These are phyloP conservation scores for Melipona quadrifasciata DNA, from an alignment of 1,140 invertebrate genomes.

Conservation along the genomic window DNA sequence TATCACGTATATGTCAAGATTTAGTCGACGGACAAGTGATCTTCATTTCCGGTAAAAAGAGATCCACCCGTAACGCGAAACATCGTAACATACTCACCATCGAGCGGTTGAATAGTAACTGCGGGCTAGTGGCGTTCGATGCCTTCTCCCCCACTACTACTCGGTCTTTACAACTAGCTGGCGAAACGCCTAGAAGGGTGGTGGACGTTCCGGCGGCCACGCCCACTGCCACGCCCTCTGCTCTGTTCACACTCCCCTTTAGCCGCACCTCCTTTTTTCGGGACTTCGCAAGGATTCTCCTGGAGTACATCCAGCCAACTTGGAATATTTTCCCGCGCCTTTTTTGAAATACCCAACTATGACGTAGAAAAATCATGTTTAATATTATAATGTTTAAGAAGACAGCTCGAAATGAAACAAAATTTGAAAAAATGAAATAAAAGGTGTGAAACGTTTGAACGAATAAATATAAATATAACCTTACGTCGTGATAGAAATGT, in stretches of 20 bases:
- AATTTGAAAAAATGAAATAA: too few relatives aligned
- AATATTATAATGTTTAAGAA: too few relatives aligned
- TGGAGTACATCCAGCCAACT: not conserved
- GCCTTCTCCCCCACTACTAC: constrained; percentile 61
- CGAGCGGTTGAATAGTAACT: constrained; percentile 75
- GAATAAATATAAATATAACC: not conserved
- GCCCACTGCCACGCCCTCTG: constrained; percentile 2
- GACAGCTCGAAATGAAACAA: not conserved
- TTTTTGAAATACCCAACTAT: not conserved
- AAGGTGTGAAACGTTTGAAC: not conserved
- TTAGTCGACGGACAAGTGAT: constrained; percentile 16
- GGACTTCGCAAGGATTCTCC: not conserved
- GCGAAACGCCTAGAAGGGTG: not conserved
- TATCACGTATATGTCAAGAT: constrained; percentile 27
- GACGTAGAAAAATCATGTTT: not conserved
- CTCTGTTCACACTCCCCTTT: not conserved
- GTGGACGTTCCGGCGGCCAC: not conserved
- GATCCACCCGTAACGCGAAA: constrained; percentile 55
- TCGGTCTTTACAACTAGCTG: not conserved
- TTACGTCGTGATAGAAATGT: too few relatives aligned
- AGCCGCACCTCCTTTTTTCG: constrained; percentile 33
- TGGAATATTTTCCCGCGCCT: constrained; percentile 22
- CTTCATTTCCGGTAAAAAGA: constrained; percentile 57
- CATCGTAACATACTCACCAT: constrained; percentile 63
- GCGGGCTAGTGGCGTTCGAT: constrained; percentile 56